Base-by-base conservation (phyloP, 2,888 invertebrate genomes). In the Aquatica leii region DNA sequence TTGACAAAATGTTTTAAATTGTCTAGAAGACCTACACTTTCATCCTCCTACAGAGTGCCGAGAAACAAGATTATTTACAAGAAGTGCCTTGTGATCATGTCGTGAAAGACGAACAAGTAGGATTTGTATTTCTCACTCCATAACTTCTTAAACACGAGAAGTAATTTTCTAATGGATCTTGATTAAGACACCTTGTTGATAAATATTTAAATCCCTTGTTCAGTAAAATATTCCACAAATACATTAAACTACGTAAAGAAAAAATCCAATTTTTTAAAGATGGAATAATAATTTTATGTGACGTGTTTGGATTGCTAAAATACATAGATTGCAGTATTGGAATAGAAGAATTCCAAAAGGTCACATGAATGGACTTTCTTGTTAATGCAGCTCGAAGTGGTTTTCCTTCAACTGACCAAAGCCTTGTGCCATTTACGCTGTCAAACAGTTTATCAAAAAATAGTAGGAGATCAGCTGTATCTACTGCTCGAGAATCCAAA, bases 381-480 rank as follows among this genome's bases (percentile, higher is more conserved):
- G 31, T 12, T 21, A 46, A 12, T 67, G n/a, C n/a, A n/a, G n/a
- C n/a, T n/a, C n/a, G n/a, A n/a, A n/a, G n/a, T n/a, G n/a, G n/a
- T n/a, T n/a, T n/a, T n/a, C 50, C 20, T 21, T 24, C 18, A 18
- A 21, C 4, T 18, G 50, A 18, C 50, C 21, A 21, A 50, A 50
- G 2, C 18, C 21, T 18, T 50, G 50, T n/a, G n/a, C n/a, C n/a
- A n/a, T n/a, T n/a, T n/a, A n/a, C n/a, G n/a, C n/a, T n/a, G n/a
- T n/a, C 67, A 54, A 71, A 69, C 12, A 69, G 37, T 53, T 62
- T 51, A 41, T 71, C 69, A 8, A 65, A 21, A 43, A 69, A 67
- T 46, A 69, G 54, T 17, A 71, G 59, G 11, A 68, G 63, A 24
- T 69, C 65, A n/a, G n/a, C n/a, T n/a, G n/a, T n/a, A n/a, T n/a